These are phyloP conservation scores for fruit fly (Drosophila melanogaster) DNA, from an alignment of 1,140 invertebrate species.

Conservation along the genomic window DNA sequence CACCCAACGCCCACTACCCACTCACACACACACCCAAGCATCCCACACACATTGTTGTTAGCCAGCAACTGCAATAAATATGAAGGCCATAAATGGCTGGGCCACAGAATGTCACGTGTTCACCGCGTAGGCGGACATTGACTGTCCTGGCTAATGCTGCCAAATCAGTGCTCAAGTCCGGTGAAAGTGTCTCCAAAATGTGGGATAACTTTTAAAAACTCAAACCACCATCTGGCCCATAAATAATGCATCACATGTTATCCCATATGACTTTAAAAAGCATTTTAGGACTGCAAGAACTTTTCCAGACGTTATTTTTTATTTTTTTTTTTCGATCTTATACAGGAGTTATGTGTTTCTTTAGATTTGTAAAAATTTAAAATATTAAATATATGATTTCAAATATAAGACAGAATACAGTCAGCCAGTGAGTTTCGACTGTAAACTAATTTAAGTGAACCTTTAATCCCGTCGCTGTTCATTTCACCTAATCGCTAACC, in stretches of 20 bases:
- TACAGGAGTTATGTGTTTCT: too few relatives aligned
- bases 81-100: slow-evolving; percentile 55
- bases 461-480: slow-evolving; percentile 19
- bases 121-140: slow-evolving; percentile 24
- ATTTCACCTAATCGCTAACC: slow-evolving; percentile 5
- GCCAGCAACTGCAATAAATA: slow-evolving; percentile 69
- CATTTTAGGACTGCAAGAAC: too few relatives aligned
- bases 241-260: neutral
- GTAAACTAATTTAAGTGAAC: slow-evolving; percentile 58
- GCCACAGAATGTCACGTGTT: slow-evolving; percentile 65
- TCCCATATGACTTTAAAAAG: neutral
- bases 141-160: slow-evolving; percentile 28
- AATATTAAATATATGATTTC: neutral
- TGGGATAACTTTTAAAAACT: neutral
- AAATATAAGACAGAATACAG: neutral
- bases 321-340: too few relatives aligned
- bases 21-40: neutral
- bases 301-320: too few relatives aligned
- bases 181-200: slow-evolving; percentile 8
- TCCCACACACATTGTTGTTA: slow-evolving; percentile 40
- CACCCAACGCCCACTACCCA: slow-evolving; percentile 6
- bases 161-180: slow-evolving; percentile 50
- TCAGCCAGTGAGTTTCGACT: neutral
- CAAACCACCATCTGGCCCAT: neutral
- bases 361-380: too few relatives aligned